Evolutionary conservation across 2,888 invertebrate species (phyloP).

Genomic region (Hermodice carunculata): DNA sequence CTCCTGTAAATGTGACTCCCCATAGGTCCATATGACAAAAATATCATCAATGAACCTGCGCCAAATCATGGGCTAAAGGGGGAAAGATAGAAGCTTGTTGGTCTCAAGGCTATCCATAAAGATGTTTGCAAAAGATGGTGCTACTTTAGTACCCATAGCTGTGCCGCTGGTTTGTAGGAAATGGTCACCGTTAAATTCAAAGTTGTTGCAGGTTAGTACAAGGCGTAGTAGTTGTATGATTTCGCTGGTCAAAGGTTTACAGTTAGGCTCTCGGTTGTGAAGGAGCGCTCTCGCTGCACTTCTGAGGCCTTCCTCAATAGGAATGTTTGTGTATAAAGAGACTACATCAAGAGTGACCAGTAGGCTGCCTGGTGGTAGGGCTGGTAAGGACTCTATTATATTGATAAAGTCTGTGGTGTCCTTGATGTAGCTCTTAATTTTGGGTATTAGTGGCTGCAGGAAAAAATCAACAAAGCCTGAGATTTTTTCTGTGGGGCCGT

Average conservation of each 20-base stretch:
- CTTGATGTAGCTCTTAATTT: background rate
- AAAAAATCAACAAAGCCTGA: background rate
- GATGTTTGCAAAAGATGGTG: background rate
- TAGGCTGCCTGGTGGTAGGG: background rate
- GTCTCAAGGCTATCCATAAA: background rate
- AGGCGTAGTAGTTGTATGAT: background rate
- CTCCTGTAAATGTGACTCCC: background rate
- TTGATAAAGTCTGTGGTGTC: slow-evolving; percentile 1
- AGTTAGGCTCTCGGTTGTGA: too few relatives aligned
- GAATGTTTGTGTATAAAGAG: background rate
- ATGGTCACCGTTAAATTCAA: too few relatives aligned
- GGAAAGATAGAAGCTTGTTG: background rate
- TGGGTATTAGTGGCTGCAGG: background rate
- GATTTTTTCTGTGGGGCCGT: background rate
- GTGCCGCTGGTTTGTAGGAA: too few relatives aligned
- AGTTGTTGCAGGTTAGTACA: background rate
- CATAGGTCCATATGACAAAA: background rate
- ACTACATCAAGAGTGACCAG: background rate
- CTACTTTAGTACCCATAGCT: background rate
- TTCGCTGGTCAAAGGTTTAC: too few relatives aligned
- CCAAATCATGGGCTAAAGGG: background rate
- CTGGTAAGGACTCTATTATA: background rate
- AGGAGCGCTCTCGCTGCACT: too few relatives aligned
- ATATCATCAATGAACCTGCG: slow-evolving; percentile 1
- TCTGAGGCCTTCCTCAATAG: background rate